Base-by-base conservation (phyloP, 2,797 vertebrate species). In the Sebastes matsubarae region DNA sequence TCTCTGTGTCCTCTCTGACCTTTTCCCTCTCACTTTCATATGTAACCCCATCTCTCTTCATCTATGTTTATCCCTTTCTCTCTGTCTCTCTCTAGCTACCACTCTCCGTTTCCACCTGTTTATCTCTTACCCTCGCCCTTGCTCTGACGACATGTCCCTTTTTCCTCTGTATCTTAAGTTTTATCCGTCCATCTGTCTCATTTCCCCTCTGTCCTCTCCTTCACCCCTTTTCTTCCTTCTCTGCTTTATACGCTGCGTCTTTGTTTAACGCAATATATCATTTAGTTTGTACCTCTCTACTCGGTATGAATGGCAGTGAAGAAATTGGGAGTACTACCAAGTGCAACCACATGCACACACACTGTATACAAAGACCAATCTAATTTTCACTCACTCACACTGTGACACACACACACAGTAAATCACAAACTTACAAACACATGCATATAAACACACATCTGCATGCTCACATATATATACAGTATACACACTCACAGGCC, bases 1-100 rank as follows among this genome's bases (percentile, higher is more conserved):
- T 87, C 87, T 65, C 32, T 5, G 42, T 71, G 87, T 92, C 90
- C 89, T 89, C 50, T 68, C 68, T 89, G 89, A 91, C 90, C 89
- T 88, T 84, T 84, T 76, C 75, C 66, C 22, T 67, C 77, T 72
- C 71, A 65, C 79, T 82, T 76, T 78, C 57, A 69, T 24, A 60
- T 22, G 25, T 50, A 66, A 57, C 59, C 63, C 71, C 58, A 63
- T 57, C 50, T 72, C 30, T 82, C 42, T 69, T 55, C 46, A 50
- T 65, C 52, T 81, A 24, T 71, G 34, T 84, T 80, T 75, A 50
- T 61, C 50, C 64, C 68, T 64, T n/a, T 25, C 38, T 36, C 75
- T 57, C 68, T 27, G 29, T 7, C 29, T 70, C 36, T 42, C 54
- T 52, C 61, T 67, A 5, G 7, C 76, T 22, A 20, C n/a, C 52